Evolutionary conservation across 2,797 vertebrate genomes (phyloP), one percentile per base, ranked within the genome.

Genomic region (Geotrypetes seraphini): DNA sequence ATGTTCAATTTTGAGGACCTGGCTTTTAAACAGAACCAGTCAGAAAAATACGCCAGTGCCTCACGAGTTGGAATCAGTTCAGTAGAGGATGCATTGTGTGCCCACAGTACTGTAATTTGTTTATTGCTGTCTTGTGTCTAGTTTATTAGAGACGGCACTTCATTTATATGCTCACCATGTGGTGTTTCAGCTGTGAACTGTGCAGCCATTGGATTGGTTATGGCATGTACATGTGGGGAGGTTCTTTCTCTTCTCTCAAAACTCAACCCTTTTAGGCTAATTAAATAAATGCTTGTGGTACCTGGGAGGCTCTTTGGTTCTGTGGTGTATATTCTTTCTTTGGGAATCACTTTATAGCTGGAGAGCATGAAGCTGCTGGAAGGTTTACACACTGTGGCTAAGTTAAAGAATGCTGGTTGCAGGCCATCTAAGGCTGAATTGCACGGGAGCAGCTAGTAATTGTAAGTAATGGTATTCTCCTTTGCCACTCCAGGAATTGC

Each of bases 371-470:
- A 65, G 41, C 53, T 36, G 10, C 46, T 55, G 39, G 42, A 51
- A 47, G 25, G n/a, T 18, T 26, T 47, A 11, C 25, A 21, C 33
- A 19, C 31, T 33, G 33, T 49, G 54, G 35, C 25, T 47, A 50
- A 50, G 14, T 34, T 60, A 33, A 50, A 78, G 57, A 56, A 75
- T 80, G 76, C 60, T 78, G 43, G 40, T 69, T 28, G 53, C 49
- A 43, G 60, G 58, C 59, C 54, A 59, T 35, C 55, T 22, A 18
- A 11, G 32, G 38, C 26, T 57, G 39, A 66, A 16, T 36, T 59
- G 28, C 24, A 5, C 4, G 0, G 43, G 41, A 55, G 9, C 40
- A 17, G 25, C 22, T 8, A 21, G 37, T 42, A 56, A 59, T 34
- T 39, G 63, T 79, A 60, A 74, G 64, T 74, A 53, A 22, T 5